A percentile compares a stretch with the other conserved stretches of the same genome.
phyloP scores from a whole-genome alignment of 2,888 invertebrate species.

The Drosophila planitibia region DNA sequence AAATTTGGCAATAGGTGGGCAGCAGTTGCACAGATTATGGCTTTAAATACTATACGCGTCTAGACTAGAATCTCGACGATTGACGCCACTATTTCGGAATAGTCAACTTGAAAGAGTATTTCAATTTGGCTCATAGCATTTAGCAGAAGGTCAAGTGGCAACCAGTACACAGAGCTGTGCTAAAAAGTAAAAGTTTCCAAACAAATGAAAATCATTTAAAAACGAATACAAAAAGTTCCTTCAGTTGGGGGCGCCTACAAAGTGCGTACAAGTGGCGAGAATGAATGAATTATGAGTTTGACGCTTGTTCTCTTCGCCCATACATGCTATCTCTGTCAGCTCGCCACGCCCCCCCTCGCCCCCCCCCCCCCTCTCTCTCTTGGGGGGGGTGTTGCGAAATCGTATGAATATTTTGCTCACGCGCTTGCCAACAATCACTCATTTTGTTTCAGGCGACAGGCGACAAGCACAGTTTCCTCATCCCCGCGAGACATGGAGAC shows the following conservation, averaged over 20 bases:
- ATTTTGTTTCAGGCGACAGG: constrained; percentile 58
- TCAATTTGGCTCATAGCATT: not conserved
- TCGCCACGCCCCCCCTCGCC: not conserved
- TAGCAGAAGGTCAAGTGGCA: constrained; percentile 18
- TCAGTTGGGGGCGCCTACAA: not conserved
- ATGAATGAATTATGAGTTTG: constrained; percentile 63
- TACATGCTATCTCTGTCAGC: not conserved
- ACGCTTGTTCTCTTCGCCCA: not conserved
- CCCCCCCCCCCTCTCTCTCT: not conserved
- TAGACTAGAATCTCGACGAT: not conserved
- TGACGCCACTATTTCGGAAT: constrained; percentile 37
- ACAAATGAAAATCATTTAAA: not conserved
- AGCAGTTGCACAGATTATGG: constrained; percentile 1
- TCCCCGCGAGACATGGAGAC: constrained; percentile 11
- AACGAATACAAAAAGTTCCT: not conserved
- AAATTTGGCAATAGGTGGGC: constrained; percentile 49
- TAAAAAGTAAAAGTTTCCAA: constrained; percentile 24
- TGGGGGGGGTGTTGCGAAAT: constrained; percentile 40
- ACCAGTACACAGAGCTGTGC: not conserved
- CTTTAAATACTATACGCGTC: not conserved
- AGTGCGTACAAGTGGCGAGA: constrained; percentile 29
- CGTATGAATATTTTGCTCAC: constrained; percentile 76
- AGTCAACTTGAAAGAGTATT: constrained; percentile 5
- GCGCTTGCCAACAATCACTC: constrained; percentile 77
- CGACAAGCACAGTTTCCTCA: constrained; percentile 28